Evolutionary conservation across 1,140 invertebrate species (phyloP), one percentile per base, ranked within the genome.

Genomic region (Cataglyphis hispanica): DNA sequence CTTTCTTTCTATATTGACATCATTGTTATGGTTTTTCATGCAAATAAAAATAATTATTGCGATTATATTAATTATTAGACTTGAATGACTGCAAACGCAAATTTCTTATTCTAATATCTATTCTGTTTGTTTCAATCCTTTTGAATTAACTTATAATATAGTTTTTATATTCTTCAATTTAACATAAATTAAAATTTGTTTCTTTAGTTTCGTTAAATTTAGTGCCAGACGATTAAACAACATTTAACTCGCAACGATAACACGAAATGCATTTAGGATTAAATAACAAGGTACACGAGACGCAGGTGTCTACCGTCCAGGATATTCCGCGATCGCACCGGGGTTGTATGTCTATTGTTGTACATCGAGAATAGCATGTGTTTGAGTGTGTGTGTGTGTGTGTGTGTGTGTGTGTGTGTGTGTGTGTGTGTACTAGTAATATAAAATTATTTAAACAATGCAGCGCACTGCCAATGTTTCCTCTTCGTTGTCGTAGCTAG

Each of bases 381-480:
- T 40, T n/a, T n/a, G n/a, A n/a, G n/a, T n/a, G n/a, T n/a, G n/a
- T n/a, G 7, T 63, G n/a, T 53, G 3, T 40, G 40, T 50, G 40
- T 27, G 7, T 63, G n/a, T 53, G 3, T 40, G 40, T 50, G 40
- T 27, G 7, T 63, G n/a, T 53, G 3, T 40, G 40, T 50, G 40
- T 27, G 7, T 63, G n/a, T 53, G 3, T 40, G 40, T 50, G 40
- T 27, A 66, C 60, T 66, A 37, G 76, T 78, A 78, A 66, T 78
- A 78, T 78, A 78, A 78, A 78, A 78, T 78, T 78, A 66, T 78
- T 78, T 78, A 78, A 78, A 77, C 76, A 78, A 66, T 37, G 76
- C 43, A n/a, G 43, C 43, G 67, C 43, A 27, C 37, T n/a, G 40
- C n/a, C 61, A 66, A 66, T 78, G 60, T 66, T 66, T 66, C 61